Percentiles rank a stretch among this genome's conserved stretches.
Conservation (phyloP, 2,113 vertebrate species). For the Urocitellus parryii region DNA sequence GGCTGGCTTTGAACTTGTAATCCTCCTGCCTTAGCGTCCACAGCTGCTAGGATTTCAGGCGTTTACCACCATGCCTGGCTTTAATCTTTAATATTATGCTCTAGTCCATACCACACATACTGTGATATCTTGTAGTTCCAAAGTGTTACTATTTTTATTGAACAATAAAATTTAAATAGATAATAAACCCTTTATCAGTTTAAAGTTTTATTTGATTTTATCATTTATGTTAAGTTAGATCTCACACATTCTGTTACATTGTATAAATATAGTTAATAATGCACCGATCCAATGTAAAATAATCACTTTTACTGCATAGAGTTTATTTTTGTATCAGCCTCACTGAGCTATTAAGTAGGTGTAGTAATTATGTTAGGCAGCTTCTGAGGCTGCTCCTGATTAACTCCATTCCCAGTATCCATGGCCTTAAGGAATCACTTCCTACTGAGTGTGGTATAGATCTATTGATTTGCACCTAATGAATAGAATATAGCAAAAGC, state of each 20-base stretch:
- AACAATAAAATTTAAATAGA: neutral
- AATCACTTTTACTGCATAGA: neutral
- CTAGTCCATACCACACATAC: neutral
- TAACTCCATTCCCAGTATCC: neutral
- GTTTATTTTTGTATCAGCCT: neutral
- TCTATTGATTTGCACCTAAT: conserved; percentile 4
- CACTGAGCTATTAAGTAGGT: neutral
- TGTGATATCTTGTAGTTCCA: neutral
- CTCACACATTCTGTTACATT: neutral
- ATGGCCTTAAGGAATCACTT: neutral
- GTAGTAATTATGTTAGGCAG: neutral
- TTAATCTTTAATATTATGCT: neutral
- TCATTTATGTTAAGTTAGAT: neutral
- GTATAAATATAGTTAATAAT: neutral
- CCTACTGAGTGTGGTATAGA: neutral
- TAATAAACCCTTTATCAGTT: neutral
- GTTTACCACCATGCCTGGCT: no score
- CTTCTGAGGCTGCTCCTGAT: neutral
- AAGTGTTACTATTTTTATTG: neutral
- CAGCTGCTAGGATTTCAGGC: no score
- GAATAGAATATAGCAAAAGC: neutral
- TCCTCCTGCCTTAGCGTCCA: no score
- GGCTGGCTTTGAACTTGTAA: no score
- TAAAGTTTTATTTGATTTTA: conserved; percentile 7
- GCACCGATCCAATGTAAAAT: neutral